Base-by-base conservation (phyloP, 2,888 invertebrate species). In the Mesochorus sp. region DNA sequence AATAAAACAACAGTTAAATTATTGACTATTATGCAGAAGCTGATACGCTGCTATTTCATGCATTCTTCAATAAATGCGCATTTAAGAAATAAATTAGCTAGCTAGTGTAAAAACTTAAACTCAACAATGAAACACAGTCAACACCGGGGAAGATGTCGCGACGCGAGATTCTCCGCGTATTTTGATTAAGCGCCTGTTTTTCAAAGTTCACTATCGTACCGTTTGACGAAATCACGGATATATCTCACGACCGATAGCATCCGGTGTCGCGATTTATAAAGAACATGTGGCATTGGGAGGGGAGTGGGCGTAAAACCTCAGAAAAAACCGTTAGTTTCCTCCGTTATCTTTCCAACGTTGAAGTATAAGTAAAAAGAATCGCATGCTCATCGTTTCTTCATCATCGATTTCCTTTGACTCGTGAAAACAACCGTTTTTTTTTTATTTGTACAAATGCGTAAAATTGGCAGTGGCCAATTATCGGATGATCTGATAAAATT, bases 91-190 rank as follows among this genome's bases (percentile, higher is more conserved):
- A 80, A 82, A 80, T 82, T 82, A 76, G 78, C 81, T 82, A 82
- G 78, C 82, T 81, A 81, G 74, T 61, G 55, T 73, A 62, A 76
- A 81, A 82, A 82, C 79, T 55, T 82, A 80, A 82, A 82, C 82
- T 82, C 81, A 82, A 82, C 82, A 81, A 81, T 71, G 37, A 68
- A 80, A 75, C n/a, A n/a, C 68, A 76, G 66, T 74, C 64, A 80
- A 64, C 78, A 82, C 82, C 77, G 82, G 80, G 81, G 78, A 81
- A 82, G 78, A 76, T 44, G 71, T 78, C 78, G 51, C 61, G 82
- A 78, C 67, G 42, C 64, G 66, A 62, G 49, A 59, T 49, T 67
- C 67, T 53, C 59, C 6, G 17, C 10, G 31, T 21, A 17, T 17
- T 64, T 31, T 12, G 37, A n/a, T 4, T 6, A 37, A n/a, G 12